Evolutionary conservation across 2,113 vertebrate species (phyloP).

Genomic region (Archilochus colubris): DNA sequence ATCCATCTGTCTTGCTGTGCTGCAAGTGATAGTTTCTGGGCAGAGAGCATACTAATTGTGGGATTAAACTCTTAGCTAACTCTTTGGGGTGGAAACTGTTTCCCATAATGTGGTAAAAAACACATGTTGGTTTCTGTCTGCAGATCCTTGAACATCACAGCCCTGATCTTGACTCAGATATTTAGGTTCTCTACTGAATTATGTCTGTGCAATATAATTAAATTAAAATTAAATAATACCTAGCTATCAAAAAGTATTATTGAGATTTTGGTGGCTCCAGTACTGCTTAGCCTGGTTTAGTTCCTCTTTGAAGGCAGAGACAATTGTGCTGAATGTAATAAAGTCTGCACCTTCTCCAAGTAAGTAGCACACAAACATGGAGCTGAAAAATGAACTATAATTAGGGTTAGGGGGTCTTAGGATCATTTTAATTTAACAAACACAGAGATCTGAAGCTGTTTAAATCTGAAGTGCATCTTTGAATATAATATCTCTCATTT

Average conservation of each 20-base stretch:
- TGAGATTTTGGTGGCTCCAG: slow-evolving; percentile 48
- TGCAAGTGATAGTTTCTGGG: slow-evolving; percentile 60
- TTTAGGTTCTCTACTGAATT: slow-evolving; percentile 12
- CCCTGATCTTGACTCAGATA: neutral
- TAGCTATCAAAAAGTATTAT: slow-evolving; percentile 17
- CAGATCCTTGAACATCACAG: neutral
- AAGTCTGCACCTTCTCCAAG: neutral
- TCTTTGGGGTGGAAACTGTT: slow-evolving; percentile 56
- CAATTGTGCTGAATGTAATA: neutral
- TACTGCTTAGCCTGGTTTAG: slow-evolving; percentile 5
- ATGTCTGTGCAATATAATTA: neutral
- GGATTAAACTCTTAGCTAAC: slow-evolving; percentile 65
- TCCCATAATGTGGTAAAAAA: slow-evolving; percentile 58
- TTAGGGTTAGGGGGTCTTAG: neutral
- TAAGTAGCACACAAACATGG: neutral
- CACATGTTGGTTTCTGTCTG: slow-evolving; percentile 42
- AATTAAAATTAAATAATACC: slow-evolving; percentile 58
- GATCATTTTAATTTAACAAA: neutral
- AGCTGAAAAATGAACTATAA: neutral
- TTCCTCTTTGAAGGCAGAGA: slow-evolving; percentile 30
- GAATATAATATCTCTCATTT: neutral
- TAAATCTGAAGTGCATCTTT: neutral
- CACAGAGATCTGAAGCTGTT: neutral
- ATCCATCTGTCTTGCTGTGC: slow-evolving; percentile 51
- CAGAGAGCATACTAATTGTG: slow-evolving; percentile 61